Conservation (phyloP, 2,113 vertebrate species). For the Nettapus auritus region DNA sequence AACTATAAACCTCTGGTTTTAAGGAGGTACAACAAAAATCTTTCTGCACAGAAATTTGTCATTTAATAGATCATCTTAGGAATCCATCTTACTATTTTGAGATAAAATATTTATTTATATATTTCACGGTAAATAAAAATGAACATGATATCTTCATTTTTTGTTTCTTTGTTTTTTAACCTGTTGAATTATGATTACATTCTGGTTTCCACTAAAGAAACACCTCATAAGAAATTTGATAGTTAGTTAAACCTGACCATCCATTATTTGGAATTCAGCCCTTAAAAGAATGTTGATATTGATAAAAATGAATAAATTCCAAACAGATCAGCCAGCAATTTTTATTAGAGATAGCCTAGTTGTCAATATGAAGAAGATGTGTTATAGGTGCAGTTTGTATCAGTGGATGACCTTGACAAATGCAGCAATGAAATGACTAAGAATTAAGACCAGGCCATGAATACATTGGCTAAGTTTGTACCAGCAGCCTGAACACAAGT, state of each 20-base stretch:
- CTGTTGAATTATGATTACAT: not conserved
- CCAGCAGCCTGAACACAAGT: not conserved
- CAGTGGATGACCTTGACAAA: not conserved
- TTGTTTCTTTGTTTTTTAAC: too few species aligned
- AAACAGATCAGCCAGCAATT: not conserved
- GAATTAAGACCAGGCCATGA: not conserved
- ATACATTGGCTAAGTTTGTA: not conserved
- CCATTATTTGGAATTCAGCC: not conserved
- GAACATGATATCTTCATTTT: fast-evolving
- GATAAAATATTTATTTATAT: not conserved
- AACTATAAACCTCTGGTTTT: not conserved
- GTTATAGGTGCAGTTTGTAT: not conserved
- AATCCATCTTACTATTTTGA: fast-evolving
- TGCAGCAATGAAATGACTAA: not conserved
- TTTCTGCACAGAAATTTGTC: not conserved
- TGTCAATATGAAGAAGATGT: not conserved
- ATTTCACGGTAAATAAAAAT: not conserved
- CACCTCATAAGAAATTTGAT: not conserved
- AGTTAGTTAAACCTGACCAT: not conserved
- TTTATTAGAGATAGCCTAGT: not conserved
- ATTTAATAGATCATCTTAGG: not conserved
- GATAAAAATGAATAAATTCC: not conserved
- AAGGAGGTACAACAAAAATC: not conserved
- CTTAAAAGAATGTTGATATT: not conserved
- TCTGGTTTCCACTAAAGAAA: not conserved